A percentile compares a stretch with the other conserved stretches of the same genome.
Conservation (phyloP, 2,888 invertebrate species). For the Odiellus spinosus region DNA sequence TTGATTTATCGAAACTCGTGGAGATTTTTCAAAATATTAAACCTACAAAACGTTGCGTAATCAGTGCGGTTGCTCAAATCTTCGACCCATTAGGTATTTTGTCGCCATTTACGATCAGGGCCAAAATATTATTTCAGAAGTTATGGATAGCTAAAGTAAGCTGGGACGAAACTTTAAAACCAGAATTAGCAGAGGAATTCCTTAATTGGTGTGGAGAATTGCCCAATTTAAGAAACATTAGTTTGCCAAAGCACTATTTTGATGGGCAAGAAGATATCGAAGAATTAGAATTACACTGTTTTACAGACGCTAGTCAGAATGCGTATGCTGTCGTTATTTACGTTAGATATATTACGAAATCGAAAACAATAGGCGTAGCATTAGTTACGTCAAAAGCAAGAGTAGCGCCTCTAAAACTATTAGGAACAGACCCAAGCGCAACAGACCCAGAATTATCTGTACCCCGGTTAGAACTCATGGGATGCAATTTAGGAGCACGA, state of each 20-base stretch:
- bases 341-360: slow-evolving; percentile 5
- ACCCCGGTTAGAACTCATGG: slow-evolving; percentile 19
- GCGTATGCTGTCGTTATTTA: slow-evolving; percentile 20
- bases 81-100: slow-evolving; percentile 18
- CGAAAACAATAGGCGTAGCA: slow-evolving; percentile 9
- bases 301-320: slow-evolving; percentile 19
- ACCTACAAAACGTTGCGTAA: too few species aligned
- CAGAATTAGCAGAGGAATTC: slow-evolving; percentile 2
- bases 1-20: too few species aligned
- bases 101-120: slow-evolving; percentile 10
- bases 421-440: too few species aligned
- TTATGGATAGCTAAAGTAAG: slow-evolving; percentile 17
- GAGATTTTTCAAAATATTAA: too few species aligned
- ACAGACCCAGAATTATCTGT: slow-evolving; percentile 10
- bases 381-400: not conserved
- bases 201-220: not conserved
- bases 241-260: slow-evolving; percentile 6
- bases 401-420: slow-evolving; percentile 19
- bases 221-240: not conserved
- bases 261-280: not conserved
- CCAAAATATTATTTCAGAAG: slow-evolving; percentile 20
- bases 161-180: slow-evolving; percentile 21
- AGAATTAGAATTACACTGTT: slow-evolving; percentile 8
- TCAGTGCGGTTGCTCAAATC: not conserved
- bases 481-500: slow-evolving; percentile 8